A percentile compares a stretch with the other conserved stretches of the same genome.
These are phyloP conservation scores for Gymnobelideus leadbeateri DNA, from an alignment of 2,113 vertebrate genomes.

Conservation along the genomic window DNA sequence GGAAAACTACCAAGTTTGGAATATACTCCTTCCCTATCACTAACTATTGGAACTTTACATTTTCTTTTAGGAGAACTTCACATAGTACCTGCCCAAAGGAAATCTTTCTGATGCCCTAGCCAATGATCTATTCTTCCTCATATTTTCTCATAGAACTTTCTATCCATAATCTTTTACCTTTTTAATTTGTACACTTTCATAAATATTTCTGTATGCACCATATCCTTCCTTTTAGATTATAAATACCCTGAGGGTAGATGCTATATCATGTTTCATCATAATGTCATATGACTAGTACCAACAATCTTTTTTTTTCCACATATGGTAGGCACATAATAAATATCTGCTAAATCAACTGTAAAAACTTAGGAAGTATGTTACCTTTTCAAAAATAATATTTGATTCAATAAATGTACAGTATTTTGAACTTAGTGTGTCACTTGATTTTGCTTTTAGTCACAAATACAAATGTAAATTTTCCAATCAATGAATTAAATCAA, in stretches of 20 bases:
- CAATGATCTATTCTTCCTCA: not conserved
- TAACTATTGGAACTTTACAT: not conserved
- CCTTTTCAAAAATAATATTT: not conserved
- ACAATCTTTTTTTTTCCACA: not conserved
- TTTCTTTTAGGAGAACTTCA: not conserved
- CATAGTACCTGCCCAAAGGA: not conserved
- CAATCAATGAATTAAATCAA: not conserved
- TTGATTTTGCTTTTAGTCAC: not conserved
- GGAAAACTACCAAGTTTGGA: not conserved
- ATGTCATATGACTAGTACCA: not conserved
- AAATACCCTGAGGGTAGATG: not conserved
- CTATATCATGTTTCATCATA: not conserved
- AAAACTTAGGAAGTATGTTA: not conserved
- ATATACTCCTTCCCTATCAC: not conserved
- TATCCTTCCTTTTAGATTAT: not conserved
- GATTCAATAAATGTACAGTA: not conserved
- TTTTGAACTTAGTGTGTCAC: not conserved
- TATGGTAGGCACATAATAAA: not conserved
- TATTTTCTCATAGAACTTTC: not conserved
- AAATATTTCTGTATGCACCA: not conserved
- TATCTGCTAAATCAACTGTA: not conserved
- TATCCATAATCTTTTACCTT: not conserved
- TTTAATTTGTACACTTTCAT: not conserved
- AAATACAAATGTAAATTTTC: not conserved
- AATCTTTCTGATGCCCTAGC: not conserved